These are phyloP conservation scores for Oegoconia quadripuncta DNA, from an alignment of 2,888 invertebrate species.

Conservation along the genomic window DNA sequence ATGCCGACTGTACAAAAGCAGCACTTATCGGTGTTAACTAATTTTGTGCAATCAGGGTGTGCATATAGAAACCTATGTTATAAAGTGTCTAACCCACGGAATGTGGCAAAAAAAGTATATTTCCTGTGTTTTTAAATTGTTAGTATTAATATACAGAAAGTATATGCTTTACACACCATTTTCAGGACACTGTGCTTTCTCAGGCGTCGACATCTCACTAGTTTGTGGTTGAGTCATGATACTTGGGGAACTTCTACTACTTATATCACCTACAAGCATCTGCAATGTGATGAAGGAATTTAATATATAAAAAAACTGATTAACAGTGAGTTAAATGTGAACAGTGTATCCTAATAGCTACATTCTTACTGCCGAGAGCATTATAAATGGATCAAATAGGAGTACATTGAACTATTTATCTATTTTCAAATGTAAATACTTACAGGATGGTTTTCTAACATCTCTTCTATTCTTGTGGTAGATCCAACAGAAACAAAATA, in stretches of 20 bases:
- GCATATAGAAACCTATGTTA: too few species aligned
- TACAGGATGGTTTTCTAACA: constrained; percentile 74
- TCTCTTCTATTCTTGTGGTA: constrained; percentile 70
- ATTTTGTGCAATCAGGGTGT: too few species aligned
- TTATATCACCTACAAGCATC: constrained; percentile 69
- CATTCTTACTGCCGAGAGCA: too few species aligned
- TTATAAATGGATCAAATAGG: constrained; percentile 1
- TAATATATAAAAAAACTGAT: too few species aligned
- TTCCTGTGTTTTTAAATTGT: too few species aligned
- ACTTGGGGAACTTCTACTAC: constrained; percentile 62
- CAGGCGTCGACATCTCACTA: constrained; percentile 69
- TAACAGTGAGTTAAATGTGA: too few species aligned
- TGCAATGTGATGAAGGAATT: constrained; percentile 31
- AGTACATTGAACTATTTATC: background rate
- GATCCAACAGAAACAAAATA: constrained; percentile 87
- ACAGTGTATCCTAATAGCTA: too few species aligned
- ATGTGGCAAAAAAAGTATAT: too few species aligned
- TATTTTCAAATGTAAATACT: constrained; percentile 24
- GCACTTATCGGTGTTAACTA: too few species aligned
- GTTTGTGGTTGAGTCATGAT: constrained; percentile 56
- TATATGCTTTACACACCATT: constrained; percentile 50
- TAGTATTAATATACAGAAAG: too few species aligned
- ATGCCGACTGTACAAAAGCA: too few species aligned
- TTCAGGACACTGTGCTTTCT: constrained; percentile 55
- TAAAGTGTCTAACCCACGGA: too few species aligned